Conservation (phyloP, 2,888 invertebrate genomes). For the Sesia apiformis region DNA sequence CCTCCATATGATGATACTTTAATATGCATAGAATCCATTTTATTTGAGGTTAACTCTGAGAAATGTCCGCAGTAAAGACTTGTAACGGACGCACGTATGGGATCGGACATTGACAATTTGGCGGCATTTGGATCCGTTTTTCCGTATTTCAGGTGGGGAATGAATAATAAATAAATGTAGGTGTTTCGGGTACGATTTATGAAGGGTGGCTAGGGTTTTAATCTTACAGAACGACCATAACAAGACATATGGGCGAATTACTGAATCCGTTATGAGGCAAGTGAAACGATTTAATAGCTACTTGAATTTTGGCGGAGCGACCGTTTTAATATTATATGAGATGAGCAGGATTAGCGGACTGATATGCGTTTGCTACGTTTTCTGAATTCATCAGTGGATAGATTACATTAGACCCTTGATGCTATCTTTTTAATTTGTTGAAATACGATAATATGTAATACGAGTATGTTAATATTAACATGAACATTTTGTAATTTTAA, state of each 20-base stretch:
- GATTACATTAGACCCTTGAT: background rate
- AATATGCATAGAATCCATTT: conserved; percentile 70
- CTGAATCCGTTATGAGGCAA: conserved; percentile 61
- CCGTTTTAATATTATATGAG: conserved; percentile 50
- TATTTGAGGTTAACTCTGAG: conserved; percentile 56
- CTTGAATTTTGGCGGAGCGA: conserved; percentile 47
- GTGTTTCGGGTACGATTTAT: conserved; percentile 60
- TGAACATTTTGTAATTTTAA: background rate
- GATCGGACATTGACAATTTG: conserved; percentile 48
- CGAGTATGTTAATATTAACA: background rate
- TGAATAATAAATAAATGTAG: conserved; percentile 63
- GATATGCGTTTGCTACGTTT: conserved; percentile 25
- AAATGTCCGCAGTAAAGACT: conserved; percentile 33
- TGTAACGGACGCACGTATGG: conserved; percentile 12
- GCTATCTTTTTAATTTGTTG: background rate
- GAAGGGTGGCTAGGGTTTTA: conserved; percentile 67
- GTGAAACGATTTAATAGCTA: conserved; percentile 57
- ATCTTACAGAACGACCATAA: conserved; percentile 67
- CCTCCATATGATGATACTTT: conserved; percentile 64
- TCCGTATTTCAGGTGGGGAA: conserved; percentile 38
- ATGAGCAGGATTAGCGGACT: conserved; percentile 29
- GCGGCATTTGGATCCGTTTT: conserved; percentile 46
- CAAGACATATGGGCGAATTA: conserved; percentile 70
- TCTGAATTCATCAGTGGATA: conserved; percentile 9
- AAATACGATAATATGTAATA: background rate